These are phyloP conservation scores for Abscondita cerata DNA, from an alignment of 2,888 invertebrate genomes.

Conservation along the genomic window DNA sequence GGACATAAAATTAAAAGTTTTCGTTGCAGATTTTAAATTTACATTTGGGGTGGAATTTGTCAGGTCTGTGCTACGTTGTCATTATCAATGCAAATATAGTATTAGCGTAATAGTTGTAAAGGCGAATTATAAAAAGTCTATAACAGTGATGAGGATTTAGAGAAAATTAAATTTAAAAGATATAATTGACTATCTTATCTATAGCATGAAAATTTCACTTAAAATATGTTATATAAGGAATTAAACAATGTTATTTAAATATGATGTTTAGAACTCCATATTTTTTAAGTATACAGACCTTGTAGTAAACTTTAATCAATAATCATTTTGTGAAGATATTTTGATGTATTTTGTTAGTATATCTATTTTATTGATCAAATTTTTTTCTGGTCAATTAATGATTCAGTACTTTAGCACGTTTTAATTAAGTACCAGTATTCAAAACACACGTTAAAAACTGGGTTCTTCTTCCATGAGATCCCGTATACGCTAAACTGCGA, in stretches of 20 bases:
- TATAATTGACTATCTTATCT: slow-evolving; percentile 29
- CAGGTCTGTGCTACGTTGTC: slow-evolving; percentile 31
- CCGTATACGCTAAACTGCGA: no score
- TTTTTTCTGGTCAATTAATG: slow-evolving; percentile 39
- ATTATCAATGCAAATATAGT: slow-evolving; percentile 47
- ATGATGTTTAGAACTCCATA: slow-evolving; percentile 24
- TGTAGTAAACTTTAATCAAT: slow-evolving; percentile 27
- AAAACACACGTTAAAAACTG: no score
- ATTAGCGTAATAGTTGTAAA: slow-evolving; percentile 10
- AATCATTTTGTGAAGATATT: slow-evolving; percentile 55
- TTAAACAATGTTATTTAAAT: slow-evolving; percentile 23
- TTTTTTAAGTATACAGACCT: slow-evolving; percentile 18
- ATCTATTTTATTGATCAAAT: slow-evolving; percentile 40
- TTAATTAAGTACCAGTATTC: no score
- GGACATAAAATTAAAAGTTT: background rate
- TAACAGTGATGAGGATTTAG: background rate
- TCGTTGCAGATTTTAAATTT: background rate
- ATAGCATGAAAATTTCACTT: slow-evolving; percentile 41
- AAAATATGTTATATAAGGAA: slow-evolving; percentile 39
- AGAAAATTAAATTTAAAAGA: background rate
- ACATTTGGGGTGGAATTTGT: background rate
- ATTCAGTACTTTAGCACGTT: slow-evolving; percentile 12
- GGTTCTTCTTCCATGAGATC: no score
- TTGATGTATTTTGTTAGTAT: slow-evolving; percentile 59
- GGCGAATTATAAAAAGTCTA: background rate